Base-by-base conservation (phyloP, 2,797 vertebrate genomes). In the Megalops cyprinoides region DNA sequence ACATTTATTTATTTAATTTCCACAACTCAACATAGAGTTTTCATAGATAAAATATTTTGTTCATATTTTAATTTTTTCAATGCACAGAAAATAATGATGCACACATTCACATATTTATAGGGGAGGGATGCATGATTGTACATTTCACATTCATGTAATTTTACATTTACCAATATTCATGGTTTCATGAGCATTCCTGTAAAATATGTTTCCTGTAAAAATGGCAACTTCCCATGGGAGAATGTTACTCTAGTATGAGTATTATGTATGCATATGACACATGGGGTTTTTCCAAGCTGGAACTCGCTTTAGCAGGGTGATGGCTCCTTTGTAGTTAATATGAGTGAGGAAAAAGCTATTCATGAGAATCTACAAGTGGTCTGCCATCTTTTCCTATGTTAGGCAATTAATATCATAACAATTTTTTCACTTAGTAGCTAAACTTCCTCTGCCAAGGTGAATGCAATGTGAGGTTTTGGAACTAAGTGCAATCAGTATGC, bases 151-250 rank as follows among this genome's bases (percentile, higher is more conserved):
- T n/a, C n/a, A n/a, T n/a, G n/a, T n/a, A n/a, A n/a, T n/a, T n/a
- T n/a, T n/a, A n/a, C 79, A 77, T 75, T 4, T 4, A 3, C 28
- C 8, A 58, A 37, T 23, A 28, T 20, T 42, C 51, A 69, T 23
- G 18, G 53, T 44, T 74, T 12, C 42, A 56, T 12, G 51, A 48
- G 31, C 28, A 31, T 60, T 44, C 23, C 23, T 12, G 34, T n/a
- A n/a, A n/a, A n/a, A n/a, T n/a, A 49, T 42, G 51, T 89, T 91
- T 97, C 93, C 93, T 91, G 94, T 93, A 91, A 92, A 95, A 95
- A 96, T 95, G 95, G 95, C 94, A 85, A 87, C 88, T 91, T 89
- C 87, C 82, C 86, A 79, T 4, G 39, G 84, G 83, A 77, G 42
- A 87, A 84, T 85, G 79, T 79, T 65, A 79, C 82, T 53, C 71